phyloP scores from a whole-genome alignment of 2,797 vertebrate genomes.

The Enoplosus armatus region DNA sequence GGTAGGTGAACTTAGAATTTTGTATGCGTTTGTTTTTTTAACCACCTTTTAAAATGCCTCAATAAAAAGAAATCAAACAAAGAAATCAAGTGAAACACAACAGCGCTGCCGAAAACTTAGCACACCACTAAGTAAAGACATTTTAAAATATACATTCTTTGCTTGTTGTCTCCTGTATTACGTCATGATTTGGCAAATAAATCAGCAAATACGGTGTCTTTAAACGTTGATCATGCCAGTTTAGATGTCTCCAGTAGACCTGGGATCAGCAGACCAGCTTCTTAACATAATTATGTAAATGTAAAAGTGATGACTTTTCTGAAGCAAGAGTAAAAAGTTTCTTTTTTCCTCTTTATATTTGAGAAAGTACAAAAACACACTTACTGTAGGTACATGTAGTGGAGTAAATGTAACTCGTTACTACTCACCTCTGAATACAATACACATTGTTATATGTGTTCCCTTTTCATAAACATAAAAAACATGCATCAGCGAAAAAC shows the following conservation, averaged over 20 bases:
- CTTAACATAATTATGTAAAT: neutral
- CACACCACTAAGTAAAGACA: no score
- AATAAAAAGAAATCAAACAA: neutral
- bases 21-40: neutral
- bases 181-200: no score
- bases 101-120: no score
- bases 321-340: no score
- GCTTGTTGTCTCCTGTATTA: neutral
- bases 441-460: neutral
- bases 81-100: neutral
- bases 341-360: no score
- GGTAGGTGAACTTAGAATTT: neutral
- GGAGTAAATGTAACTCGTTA: neutral
- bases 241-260: neutral
- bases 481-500: neutral
- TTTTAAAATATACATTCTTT: no score
- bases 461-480: neutral
- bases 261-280: neutral
- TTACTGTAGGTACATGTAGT: neutral
- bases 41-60: neutral
- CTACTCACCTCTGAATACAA: neutral
- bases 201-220: no score
- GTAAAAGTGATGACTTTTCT: no score
- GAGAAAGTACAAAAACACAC: neutral
- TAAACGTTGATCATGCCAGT: no score